A percentile compares a stretch with the other conserved stretches of the same genome.
These are phyloP conservation scores for Drepanosiphum platanoidis DNA, from an alignment of 2,888 invertebrate species.

Conservation along the genomic window DNA sequence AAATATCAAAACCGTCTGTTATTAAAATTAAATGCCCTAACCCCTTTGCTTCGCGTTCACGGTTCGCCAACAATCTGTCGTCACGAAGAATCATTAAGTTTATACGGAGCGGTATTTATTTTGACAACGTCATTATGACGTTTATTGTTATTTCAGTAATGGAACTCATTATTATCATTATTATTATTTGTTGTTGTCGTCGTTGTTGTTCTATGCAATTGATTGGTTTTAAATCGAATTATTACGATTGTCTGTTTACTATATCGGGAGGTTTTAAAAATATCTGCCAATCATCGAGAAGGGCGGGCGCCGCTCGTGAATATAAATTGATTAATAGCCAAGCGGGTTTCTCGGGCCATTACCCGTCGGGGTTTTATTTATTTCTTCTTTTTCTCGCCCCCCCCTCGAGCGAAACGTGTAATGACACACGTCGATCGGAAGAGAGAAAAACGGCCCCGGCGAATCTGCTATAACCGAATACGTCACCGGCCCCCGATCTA, in stretches of 20 bases:
- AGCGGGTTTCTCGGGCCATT: neutral
- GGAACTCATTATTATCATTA: neutral
- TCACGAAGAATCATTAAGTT: neutral
- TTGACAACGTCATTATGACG: neutral
- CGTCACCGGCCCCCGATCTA: neutral
- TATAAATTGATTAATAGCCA: constrained; percentile 18
- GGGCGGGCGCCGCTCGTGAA: neutral
- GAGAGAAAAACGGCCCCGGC: neutral
- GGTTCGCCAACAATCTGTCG: neutral
- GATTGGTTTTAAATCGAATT: neutral
- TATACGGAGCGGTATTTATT: too few species aligned
- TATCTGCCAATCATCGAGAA: neutral
- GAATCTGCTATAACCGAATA: neutral
- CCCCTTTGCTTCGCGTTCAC: neutral
- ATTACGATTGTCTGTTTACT: neutral
- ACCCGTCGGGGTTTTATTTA: neutral
- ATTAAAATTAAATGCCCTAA: too few species aligned
- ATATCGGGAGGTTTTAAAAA: neutral
- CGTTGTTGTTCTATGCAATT: neutral
- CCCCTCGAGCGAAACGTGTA: neutral
- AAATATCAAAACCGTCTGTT: too few species aligned
- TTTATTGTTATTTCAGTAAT: neutral
- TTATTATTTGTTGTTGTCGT: neutral
- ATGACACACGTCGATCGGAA: neutral
- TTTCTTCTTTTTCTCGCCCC: too few species aligned